These are phyloP conservation scores for Tetranychus truncatus DNA, from an alignment of 2,888 invertebrate genomes.

Conservation along the genomic window DNA sequence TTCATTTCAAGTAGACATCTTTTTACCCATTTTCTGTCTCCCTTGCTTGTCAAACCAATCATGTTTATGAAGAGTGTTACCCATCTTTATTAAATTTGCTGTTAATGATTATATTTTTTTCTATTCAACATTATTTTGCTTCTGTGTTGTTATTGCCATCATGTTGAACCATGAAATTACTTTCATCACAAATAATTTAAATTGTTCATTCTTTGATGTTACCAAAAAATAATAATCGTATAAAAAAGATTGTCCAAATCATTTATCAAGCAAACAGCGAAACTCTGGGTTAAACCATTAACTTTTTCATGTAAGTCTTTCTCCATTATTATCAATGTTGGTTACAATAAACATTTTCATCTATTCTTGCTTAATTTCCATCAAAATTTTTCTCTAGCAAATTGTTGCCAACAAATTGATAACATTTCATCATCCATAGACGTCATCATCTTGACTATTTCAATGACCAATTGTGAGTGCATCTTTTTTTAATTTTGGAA, in stretches of 20 bases:
- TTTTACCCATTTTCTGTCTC: not conserved
- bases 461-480: too few relatives aligned
- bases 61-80: not conserved
- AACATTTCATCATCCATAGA: too few relatives aligned
- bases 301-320: not conserved
- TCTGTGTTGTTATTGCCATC: not conserved
- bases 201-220: not conserved
- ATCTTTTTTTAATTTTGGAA: too few relatives aligned
- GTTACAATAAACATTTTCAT: not conserved
- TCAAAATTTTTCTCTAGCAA: not conserved
- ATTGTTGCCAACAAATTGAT: not conserved
- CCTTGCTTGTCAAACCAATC: not conserved
- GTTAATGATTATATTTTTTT: not conserved
- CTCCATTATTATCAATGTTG: not conserved
- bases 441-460: too few relatives aligned
- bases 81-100: not conserved
- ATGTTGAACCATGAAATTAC: not conserved
- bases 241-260: not conserved
- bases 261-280: not conserved
- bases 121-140: not conserved
- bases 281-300: not conserved
- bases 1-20: too few relatives aligned
- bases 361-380: not conserved
- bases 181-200: not conserved
- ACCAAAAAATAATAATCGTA: not conserved